These are phyloP conservation scores for Coleophora flavipennella DNA, from an alignment of 2,888 invertebrate genomes.

Conservation along the genomic window DNA sequence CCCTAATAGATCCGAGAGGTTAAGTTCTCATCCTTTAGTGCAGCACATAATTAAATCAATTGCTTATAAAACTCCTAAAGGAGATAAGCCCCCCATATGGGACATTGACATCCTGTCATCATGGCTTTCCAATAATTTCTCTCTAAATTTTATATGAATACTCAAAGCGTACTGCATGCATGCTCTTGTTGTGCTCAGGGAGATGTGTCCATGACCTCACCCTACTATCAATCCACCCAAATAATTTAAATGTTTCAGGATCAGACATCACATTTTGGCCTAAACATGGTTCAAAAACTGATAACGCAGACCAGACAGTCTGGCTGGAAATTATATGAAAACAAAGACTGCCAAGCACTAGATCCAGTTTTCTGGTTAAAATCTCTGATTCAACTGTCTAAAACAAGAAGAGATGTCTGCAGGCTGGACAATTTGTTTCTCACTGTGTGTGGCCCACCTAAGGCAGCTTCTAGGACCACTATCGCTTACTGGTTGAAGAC, in stretches of 20 bases:
- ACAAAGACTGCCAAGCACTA: not conserved
- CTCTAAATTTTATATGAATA: conserved; percentile 5
- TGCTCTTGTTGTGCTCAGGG: conserved; percentile 13
- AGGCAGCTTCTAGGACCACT: too few relatives aligned
- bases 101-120: conserved; percentile 3
- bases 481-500: too few relatives aligned
- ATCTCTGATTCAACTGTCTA: not conserved
- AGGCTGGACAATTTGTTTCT: too few relatives aligned
- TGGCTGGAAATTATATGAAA: not conserved
- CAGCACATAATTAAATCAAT: conserved; percentile 7
- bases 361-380: not conserved
- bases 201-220: conserved; percentile 14
- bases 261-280: conserved; percentile 11
- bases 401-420: not conserved
- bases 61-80: not conserved
- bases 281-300: conserved; percentile 5
- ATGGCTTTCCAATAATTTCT: conserved; percentile 4
- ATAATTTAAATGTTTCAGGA: conserved; percentile 7
- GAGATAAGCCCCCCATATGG: conserved; percentile 8
- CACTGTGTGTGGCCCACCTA: too few relatives aligned
- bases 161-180: conserved; percentile 7
- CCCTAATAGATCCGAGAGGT: not conserved
- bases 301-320: conserved; percentile 3
- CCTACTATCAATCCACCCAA: conserved; percentile 4
- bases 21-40: not conserved